These are phyloP conservation scores for Pseudomugil tenellus DNA, from an alignment of 2,797 vertebrate species.

Conservation along the genomic window DNA sequence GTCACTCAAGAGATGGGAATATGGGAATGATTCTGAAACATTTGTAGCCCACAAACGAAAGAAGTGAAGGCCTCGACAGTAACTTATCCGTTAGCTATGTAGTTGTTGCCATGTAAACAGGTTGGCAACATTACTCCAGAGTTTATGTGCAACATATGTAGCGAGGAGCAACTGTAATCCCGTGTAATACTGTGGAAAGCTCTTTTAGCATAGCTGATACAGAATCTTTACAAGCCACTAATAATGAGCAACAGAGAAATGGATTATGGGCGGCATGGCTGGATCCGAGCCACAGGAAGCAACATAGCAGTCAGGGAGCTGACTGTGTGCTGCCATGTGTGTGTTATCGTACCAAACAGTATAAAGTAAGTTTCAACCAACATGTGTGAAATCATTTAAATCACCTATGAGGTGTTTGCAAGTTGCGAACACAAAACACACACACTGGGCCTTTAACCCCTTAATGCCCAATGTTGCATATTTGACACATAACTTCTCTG, in stretches of 20 bases:
- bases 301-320: slow-evolving; percentile 43
- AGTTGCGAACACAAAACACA: too few relatives aligned
- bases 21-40: slow-evolving; percentile 1
- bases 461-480: too few relatives aligned
- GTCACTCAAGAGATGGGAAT: slow-evolving; percentile 16
- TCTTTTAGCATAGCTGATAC: slow-evolving; percentile 69
- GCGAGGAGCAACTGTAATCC: slow-evolving; percentile 70
- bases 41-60: slow-evolving; percentile 18
- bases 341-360: slow-evolving; percentile 9
- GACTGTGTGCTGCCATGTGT: slow-evolving; percentile 34
- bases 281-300: slow-evolving; percentile 54
- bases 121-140: slow-evolving; percentile 43
- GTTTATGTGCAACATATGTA: slow-evolving; percentile 64
- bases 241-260: slow-evolving; percentile 73
- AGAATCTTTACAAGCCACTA: slow-evolving; percentile 74
- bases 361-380: slow-evolving; percentile 37
- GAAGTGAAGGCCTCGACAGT: slow-evolving; percentile 15
- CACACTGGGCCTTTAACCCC: too few relatives aligned
- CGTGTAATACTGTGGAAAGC: slow-evolving; percentile 71
- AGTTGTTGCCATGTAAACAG: slow-evolving; percentile 41
- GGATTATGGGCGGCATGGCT: slow-evolving; percentile 65
- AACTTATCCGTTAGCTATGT: slow-evolving; percentile 32
- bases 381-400: slow-evolving; percentile 29
- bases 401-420: slow-evolving; percentile 18
- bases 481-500: too few relatives aligned